Percentiles rank a stretch among this genome's conserved stretches.
phyloP scores from a whole-genome alignment of 1,140 invertebrate genomes.

The Sycobia sp. region DNA sequence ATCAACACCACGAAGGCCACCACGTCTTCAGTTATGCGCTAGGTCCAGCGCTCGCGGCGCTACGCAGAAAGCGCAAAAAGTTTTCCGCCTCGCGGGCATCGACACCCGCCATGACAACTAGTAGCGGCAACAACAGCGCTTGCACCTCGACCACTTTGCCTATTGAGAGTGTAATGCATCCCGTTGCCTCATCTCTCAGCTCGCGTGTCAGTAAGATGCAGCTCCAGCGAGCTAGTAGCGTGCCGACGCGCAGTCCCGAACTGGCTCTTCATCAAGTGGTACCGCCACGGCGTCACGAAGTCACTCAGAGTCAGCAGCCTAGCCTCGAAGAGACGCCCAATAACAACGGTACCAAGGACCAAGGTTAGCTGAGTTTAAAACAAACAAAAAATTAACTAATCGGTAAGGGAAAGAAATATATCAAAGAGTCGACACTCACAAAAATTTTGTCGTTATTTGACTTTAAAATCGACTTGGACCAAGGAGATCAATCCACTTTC shows the following conservation, averaged over 20 bases:
- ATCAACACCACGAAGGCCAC: conserved; percentile 48
- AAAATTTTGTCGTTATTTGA: conserved; percentile 6
- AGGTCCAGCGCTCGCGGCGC: conserved; percentile 67
- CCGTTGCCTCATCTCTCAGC: conserved; percentile 34
- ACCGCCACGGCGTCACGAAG: conserved; percentile 54
- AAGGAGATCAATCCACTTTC: conserved; percentile 1
- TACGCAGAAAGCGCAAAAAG: conserved; percentile 78
- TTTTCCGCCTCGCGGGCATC: conserved; percentile 77
- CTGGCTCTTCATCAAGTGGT: conserved; percentile 49
- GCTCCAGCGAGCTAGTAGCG: conserved; percentile 68
- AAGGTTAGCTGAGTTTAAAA: conserved; percentile 39
- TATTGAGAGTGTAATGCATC: conserved; percentile 37
- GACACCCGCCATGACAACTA: conserved; percentile 63
- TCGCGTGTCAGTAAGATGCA: conserved; percentile 49
- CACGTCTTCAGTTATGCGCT: conserved; percentile 48
- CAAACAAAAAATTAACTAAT: background rate
- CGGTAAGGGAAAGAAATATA: background rate
- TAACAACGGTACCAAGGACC: conserved; percentile 51
- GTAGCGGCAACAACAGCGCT: conserved; percentile 52
- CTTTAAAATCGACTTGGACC: conserved; percentile 12
- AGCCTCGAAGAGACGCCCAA: conserved; percentile 58
- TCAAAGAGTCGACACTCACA: conserved; percentile 18
- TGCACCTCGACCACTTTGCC: conserved; percentile 35
- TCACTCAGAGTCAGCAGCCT: conserved; percentile 62
- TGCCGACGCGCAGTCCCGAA: conserved; percentile 64